Evolutionary conservation across 2,888 invertebrate genomes (phyloP).

Genomic region (Bellardia pandia): DNA sequence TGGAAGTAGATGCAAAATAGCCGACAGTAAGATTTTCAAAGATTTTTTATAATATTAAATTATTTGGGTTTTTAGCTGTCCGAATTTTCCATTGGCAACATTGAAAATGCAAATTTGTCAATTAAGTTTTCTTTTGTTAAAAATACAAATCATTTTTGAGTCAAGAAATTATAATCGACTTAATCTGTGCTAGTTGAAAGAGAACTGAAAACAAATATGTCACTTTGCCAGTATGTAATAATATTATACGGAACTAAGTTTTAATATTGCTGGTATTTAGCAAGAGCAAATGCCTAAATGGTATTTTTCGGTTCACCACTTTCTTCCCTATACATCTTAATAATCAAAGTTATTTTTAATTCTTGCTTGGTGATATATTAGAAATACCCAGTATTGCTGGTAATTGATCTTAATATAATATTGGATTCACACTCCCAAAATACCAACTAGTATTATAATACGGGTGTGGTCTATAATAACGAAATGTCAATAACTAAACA

Average conservation of each 20-base stretch:
- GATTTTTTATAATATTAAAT: background rate
- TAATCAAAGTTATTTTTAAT: slow-evolving; percentile 1
- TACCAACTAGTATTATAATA: slow-evolving; percentile 19
- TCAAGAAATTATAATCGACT: too few species aligned
- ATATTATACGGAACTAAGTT: background rate
- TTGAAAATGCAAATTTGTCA: background rate
- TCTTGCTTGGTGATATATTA: too few species aligned
- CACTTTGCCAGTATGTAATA: too few species aligned
- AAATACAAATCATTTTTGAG: background rate
- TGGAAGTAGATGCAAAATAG: too few species aligned
- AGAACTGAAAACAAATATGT: too few species aligned
- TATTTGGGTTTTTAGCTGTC: background rate
- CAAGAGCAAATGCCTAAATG: background rate
- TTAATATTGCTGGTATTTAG: background rate
- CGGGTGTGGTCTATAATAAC: slow-evolving; percentile 31
- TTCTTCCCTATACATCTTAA: too few species aligned
- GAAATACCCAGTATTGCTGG: background rate
- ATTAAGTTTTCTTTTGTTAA: background rate
- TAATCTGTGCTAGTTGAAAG: too few species aligned
- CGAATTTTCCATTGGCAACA: background rate
- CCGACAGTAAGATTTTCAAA: too few species aligned
- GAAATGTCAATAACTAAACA: slow-evolving; percentile 41
- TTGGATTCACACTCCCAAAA: slow-evolving; percentile 39
- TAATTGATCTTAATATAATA: background rate
- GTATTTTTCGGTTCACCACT: too few species aligned